A percentile compares a stretch with the other conserved stretches of the same genome.
These are phyloP conservation scores for Callitettix versicolor DNA, from an alignment of 1,140 invertebrate genomes.

Conservation along the genomic window DNA sequence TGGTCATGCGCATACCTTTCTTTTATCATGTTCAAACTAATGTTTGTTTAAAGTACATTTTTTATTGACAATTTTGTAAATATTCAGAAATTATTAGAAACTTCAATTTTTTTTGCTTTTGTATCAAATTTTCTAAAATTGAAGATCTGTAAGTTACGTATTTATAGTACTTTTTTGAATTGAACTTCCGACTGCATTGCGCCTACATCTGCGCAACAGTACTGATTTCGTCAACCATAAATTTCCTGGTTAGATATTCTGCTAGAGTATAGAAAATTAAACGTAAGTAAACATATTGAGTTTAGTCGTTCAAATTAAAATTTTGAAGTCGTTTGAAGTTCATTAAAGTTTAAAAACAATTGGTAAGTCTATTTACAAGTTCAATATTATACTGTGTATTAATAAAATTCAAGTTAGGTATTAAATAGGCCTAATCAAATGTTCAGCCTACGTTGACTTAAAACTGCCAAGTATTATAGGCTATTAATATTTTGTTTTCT, in stretches of 20 bases:
- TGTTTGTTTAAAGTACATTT: too few species aligned
- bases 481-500: slow-evolving; percentile 7
- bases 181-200: slow-evolving; percentile 19
- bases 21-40: too few species aligned
- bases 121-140: too few species aligned
- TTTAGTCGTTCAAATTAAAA: slow-evolving; percentile 8
- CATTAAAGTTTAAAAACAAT: background rate
- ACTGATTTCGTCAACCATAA: slow-evolving; percentile 27
- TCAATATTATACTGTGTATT: background rate
- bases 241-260: slow-evolving; percentile 27
- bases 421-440: background rate
- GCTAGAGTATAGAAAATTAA: slow-evolving; percentile 20
- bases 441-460: slow-evolving; percentile 16
- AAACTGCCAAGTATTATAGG: slow-evolving; percentile 13
- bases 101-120: too few species aligned
- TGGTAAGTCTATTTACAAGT: background rate
- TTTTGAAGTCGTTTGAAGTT: background rate
- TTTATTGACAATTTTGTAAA: too few species aligned
- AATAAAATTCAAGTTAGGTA: background rate
- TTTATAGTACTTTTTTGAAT: background rate
- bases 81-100: too few species aligned
- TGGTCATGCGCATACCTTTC: too few species aligned
- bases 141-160: too few species aligned
- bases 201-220: slow-evolving; percentile 26
- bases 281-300: slow-evolving; percentile 13